Base-by-base conservation (phyloP, 2,888 invertebrate species). In the Odontocolon sp. region DNA sequence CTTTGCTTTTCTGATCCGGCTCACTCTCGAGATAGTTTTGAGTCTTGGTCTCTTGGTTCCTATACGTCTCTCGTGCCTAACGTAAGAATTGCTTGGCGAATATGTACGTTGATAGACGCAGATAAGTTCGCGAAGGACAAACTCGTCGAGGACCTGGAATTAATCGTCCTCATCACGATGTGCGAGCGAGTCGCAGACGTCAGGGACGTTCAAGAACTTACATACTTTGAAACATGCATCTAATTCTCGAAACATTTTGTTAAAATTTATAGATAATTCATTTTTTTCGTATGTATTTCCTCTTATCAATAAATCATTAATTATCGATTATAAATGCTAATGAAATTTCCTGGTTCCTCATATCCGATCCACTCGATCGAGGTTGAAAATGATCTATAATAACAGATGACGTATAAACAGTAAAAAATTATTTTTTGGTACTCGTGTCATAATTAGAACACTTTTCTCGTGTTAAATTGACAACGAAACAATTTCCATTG, bases 321-420 rank as follows among this genome's bases (percentile, higher is more conserved):
- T 63, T 47, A 8, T 47, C 33, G 61, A 63, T 47, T 47, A 36
- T 14, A 47, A 47, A 63, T 63, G n/a, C n/a, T n/a, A 11, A 50
- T 26, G 26, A 16, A 23, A 26, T 14, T 50, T 26, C 50, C 26
- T 50, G 11, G 11, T 50, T n/a, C 14, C 26, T 23, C 5, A 8
- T 14, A 11, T 50, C 6, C 14, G 23, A 5, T 28, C 50, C 26
- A 50, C 26, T n/a, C 11, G n/a, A n/a, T n/a, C n/a, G n/a, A n/a
- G n/a, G n/a, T n/a, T n/a, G n/a, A n/a, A n/a, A n/a, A n/a, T n/a
- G n/a, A n/a, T n/a, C n/a, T n/a, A n/a, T n/a, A n/a, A n/a, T n/a
- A n/a, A n/a, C n/a, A n/a, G n/a, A n/a, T n/a, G n/a, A n/a, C n/a
- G n/a, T n/a, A n/a, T n/a, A n/a, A n/a, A n/a, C n/a, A n/a, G n/a